These are phyloP conservation scores for Scrobipalpa costella DNA, from an alignment of 2,888 invertebrate genomes.

Conservation along the genomic window DNA sequence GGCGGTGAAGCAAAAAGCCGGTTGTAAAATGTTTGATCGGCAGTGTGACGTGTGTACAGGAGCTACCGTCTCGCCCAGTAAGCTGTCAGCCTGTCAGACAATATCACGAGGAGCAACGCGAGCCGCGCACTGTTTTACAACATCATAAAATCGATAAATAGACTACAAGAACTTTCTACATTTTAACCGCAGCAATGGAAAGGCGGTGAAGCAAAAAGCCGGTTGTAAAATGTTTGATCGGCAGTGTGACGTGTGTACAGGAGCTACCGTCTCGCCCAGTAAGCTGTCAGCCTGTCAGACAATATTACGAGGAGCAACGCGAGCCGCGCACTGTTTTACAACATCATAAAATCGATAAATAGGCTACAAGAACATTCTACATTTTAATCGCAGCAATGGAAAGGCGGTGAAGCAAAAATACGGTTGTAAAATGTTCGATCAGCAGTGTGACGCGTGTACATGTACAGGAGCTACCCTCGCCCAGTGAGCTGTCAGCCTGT, in stretches of 20 bases:
- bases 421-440: not conserved
- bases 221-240: not conserved
- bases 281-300: not conserved
- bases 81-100: not conserved
- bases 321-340: too few relatives aligned
- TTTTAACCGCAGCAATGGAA: conserved; percentile 24
- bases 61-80: too few relatives aligned
- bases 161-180: too few relatives aligned
- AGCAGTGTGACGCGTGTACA: not conserved
- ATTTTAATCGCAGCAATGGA: conserved; percentile 24
- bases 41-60: not conserved
- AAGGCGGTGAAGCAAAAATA: not conserved
- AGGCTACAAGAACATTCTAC: too few relatives aligned
- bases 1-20: not conserved
- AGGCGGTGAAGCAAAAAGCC: not conserved
- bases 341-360: too few relatives aligned
- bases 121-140: too few relatives aligned
- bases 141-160: too few relatives aligned
- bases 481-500: not conserved
- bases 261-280: too few relatives aligned
- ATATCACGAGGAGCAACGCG: not conserved
- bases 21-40: not conserved
- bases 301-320: not conserved
- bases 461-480: not conserved
- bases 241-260: not conserved